Evolutionary conservation across 2,888 invertebrate species (phyloP).

Genomic region (Ormyrus nitidulus): DNA sequence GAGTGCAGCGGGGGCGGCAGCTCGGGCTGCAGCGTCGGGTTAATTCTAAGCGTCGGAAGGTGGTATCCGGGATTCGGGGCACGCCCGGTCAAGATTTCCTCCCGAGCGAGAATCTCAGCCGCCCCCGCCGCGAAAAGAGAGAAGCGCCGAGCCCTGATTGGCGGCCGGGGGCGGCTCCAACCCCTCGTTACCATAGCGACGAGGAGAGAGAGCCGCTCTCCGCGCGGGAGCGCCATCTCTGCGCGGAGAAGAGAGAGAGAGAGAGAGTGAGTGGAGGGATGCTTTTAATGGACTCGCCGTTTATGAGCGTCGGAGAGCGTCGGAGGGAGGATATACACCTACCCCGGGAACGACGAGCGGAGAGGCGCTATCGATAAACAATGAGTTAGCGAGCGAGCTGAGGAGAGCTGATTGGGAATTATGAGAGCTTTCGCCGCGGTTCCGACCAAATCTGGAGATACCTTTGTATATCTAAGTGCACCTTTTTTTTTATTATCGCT

Average conservation of each 20-base stretch:
- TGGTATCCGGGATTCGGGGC: constrained; percentile 74
- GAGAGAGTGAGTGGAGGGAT: constrained; percentile 29
- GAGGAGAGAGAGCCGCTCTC: constrained; percentile 55
- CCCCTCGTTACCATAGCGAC: constrained; percentile 79
- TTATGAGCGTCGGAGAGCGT: background rate
- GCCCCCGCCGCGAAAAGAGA: constrained; percentile 60
- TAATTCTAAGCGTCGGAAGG: constrained; percentile 8
- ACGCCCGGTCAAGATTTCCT: constrained; percentile 76
- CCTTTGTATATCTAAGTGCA: no score
- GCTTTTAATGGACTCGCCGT: constrained; percentile 69
- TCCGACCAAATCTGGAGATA: background rate
- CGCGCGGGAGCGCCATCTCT: constrained; percentile 20
- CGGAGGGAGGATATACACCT: background rate
- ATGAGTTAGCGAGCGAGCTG: constrained; percentile 4
- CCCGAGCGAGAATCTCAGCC: constrained; percentile 75
- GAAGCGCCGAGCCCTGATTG: constrained; percentile 77
- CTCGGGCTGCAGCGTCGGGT: background rate
- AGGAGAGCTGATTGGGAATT: constrained; percentile 5
- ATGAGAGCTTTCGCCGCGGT: background rate
- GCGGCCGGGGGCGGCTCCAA: constrained; percentile 75
- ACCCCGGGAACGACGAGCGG: background rate
- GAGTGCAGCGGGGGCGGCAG: background rate
- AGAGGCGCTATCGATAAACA: constrained; percentile 7
- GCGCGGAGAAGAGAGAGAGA: constrained; percentile 43
- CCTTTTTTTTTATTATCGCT: no score